Evolutionary conservation across 2,888 invertebrate species (phyloP), one percentile per base, ranked within the genome.

Genomic region (Smittia aterrima): DNA sequence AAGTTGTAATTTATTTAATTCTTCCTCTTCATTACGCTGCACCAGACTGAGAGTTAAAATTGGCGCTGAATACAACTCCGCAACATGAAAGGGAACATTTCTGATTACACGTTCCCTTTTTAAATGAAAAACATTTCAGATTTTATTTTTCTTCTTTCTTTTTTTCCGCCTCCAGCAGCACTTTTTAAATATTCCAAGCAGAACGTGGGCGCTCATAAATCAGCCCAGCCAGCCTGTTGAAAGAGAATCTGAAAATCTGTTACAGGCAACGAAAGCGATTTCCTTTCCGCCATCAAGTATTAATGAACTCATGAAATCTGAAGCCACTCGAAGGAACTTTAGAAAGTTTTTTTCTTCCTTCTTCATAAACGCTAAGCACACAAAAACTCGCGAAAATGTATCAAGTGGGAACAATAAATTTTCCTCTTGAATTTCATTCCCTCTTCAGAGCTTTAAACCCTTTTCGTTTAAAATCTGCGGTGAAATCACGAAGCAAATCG

Each of bases 1-100:
- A 58, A 58, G 9, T 22, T 58, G 58, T 22, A 58, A 58, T 58
- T 58, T 22, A 58, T 58, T 58, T 22, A 58, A 22, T 20, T 58
- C n/a, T 22, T 22, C 2, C 22, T 58, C 6, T 9, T 9, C 22
- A 58, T 20, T 58, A 58, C 18, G 18, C 20, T 58, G 58, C 58
- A 58, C 13, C 20, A 58, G 16, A 47, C 13, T 16, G 13, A n/a
- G 11, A 47, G 47, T n/a, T 47, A 3, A 47, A 47, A 47, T n/a
- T n/a, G n/a, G n/a, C n/a, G n/a, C n/a, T n/a, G n/a, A n/a, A n/a
- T 11, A 13, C 2, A 47, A 47, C 47, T 47, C 47, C 47, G 47
- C 47, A 47, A 16, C 47, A 47, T 47, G 47, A 13, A 47, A 47
- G 47, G 4, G 47, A 47, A 47, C 47, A 47, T n/a, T 16, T 2